Evolutionary conservation across 2,113 vertebrate species (phyloP), one percentile per base, ranked within the genome.

Genomic region (Catharus bicknelli): DNA sequence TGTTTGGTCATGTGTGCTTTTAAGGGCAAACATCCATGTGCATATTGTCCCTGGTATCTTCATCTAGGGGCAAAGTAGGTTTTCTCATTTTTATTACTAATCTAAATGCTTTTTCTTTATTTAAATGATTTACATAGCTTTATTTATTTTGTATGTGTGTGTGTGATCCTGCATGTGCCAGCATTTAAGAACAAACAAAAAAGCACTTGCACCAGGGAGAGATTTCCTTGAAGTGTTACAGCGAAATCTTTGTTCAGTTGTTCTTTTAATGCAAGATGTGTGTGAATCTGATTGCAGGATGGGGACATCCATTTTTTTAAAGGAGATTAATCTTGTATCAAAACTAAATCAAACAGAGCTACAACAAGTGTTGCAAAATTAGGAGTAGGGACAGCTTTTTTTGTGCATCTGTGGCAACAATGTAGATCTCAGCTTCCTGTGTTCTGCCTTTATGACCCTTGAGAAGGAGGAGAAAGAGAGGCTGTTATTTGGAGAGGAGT

Each of bases 171-270:
- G 25, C 6, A 9, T 26, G 16, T 83, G 25, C 30, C 45, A 27
- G 5, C 8, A 15, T 78, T 59, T 58, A 83, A 73, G 21, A 62
- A 30, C 30, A 48, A 81, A 36, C 15, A 22, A 38, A 47, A 90
- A 54, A 23, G 2, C 2, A 11, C 42, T 90, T 36, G 5, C 6
- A 6, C 22, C 1, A 1, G 62, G 48, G 16, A 63, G 16, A 2
- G 18, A 16, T 5, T 61, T 87, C 48, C 14, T 59, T 59, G 2
- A 42, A 48, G 6, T 51, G 29, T 62, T 66, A 15, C 16, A 74
- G 51, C 34, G 38, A 45, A 36, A 43, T 68, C 15, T 85, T 77
- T 63, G 27, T n/a, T 62, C 26, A 7, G 5, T 79, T 26, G 21
- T 57, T 79, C 22, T 19, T 66, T 16, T 79, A 51, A 36, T 59